Conservation (phyloP, 2,113 vertebrate genomes). For the Sigmodon hispidus region DNA sequence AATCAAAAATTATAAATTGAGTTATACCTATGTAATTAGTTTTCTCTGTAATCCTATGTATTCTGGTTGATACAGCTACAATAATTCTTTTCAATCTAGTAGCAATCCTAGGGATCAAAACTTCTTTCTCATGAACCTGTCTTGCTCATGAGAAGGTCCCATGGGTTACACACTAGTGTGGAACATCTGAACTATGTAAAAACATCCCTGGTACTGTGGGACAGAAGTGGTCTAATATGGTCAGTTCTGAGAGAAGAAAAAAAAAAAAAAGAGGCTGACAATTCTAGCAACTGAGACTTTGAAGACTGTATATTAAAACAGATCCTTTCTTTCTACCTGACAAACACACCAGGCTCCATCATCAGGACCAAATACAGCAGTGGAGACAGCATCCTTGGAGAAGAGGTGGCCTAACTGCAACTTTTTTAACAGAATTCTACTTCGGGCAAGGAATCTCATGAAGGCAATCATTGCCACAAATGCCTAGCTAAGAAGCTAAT, state of each 20-base stretch:
- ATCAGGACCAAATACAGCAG: neutral
- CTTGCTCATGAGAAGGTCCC: neutral
- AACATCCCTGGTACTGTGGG: neutral
- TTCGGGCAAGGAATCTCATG: neutral
- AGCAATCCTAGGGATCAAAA: neutral
- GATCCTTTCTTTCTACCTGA: neutral
- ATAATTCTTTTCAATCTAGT: neutral
- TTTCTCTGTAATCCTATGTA: neutral
- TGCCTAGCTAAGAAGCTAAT: slow-evolving; percentile 62
- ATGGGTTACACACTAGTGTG: neutral
- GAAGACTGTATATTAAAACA: neutral
- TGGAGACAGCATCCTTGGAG: neutral
- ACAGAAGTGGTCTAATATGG: neutral
- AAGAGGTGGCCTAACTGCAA: neutral
- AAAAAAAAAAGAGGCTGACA: neutral
- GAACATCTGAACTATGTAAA: neutral
- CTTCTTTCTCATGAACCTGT: neutral
- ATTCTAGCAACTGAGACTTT: neutral
- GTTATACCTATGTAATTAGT: neutral
- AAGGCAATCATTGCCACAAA: neutral
- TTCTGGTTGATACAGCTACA: neutral
- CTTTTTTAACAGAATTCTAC: neutral
- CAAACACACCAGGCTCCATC: neutral
- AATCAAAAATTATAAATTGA: neutral
- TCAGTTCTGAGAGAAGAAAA: neutral